These are phyloP conservation scores for Aleiodes testaceus DNA, from an alignment of 2,888 invertebrate species.

Conservation along the genomic window DNA sequence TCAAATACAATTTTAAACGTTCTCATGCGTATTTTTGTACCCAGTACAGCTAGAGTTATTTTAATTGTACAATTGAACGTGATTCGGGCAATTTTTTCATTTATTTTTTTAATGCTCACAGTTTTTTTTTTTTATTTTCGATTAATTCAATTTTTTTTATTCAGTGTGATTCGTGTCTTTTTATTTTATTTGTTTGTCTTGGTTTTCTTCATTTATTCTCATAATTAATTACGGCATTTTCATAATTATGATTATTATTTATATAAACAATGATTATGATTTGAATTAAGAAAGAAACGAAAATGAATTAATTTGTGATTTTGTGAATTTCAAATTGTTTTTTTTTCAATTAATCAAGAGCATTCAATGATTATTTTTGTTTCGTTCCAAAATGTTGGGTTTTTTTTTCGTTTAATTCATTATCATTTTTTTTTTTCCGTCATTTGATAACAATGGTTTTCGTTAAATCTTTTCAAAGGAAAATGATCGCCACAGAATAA, in stretches of 20 bases:
- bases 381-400: slow-evolving; percentile 13
- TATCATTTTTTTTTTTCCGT: slow-evolving; percentile 27
- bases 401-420: no score
- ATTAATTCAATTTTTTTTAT: slow-evolving; percentile 30
- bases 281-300: not conserved
- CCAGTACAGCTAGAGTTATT: slow-evolving; percentile 65
- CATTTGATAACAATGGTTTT: slow-evolving; percentile 46
- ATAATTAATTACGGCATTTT: not conserved
- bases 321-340: slow-evolving; percentile 27
- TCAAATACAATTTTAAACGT: slow-evolving; percentile 69
- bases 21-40: slow-evolving; percentile 66
- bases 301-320: slow-evolving; percentile 10
- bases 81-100: slow-evolving; percentile 61
- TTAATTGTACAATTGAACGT: slow-evolving; percentile 67
- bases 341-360: slow-evolving; percentile 35
- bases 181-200: slow-evolving; percentile 4
- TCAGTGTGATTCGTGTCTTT: slow-evolving; percentile 14
- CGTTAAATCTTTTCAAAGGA: slow-evolving; percentile 61
- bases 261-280: slow-evolving; percentile 12
- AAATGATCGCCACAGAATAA: slow-evolving; percentile 72
- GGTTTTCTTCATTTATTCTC: slow-evolving; percentile 7
- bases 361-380: not conserved
- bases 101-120: slow-evolving; percentile 47
- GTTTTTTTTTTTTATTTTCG: slow-evolving; percentile 43
- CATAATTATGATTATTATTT: not conserved